Evolutionary conservation across 2,797 vertebrate species (phyloP).

Genomic region (Crocidura indochinensis): DNA sequence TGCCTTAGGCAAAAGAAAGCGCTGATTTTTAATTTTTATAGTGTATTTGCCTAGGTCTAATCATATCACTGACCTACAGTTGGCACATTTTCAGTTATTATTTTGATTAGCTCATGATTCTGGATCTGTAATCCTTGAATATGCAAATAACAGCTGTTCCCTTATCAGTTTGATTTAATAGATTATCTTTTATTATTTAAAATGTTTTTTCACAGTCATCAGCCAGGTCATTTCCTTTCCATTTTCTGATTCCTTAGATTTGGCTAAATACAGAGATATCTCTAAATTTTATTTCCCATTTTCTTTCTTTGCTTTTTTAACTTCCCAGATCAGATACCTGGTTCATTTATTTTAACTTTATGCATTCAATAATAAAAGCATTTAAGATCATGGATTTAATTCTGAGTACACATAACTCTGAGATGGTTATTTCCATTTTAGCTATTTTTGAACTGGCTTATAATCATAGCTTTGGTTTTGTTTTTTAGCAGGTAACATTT

Average conservation of each 20-base stretch:
- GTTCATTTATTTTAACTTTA: conserved; percentile 66
- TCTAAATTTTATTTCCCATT: conserved; percentile 58
- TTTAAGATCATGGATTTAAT: conserved; percentile 34
- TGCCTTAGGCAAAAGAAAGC: conserved; percentile 23
- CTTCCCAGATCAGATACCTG: not conserved
- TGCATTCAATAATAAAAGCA: conserved; percentile 53
- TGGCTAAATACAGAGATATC: conserved; percentile 15
- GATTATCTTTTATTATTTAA: conserved; percentile 43
- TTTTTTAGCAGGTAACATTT: conserved; percentile 29
- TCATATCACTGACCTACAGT: not conserved
- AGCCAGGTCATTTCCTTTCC: conserved; percentile 22
- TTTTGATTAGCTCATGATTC: conserved; percentile 46
- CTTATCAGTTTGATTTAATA: conserved; percentile 32
- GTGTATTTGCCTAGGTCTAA: not conserved
- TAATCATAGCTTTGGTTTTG: conserved; percentile 49
- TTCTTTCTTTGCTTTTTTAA: conserved; percentile 42
- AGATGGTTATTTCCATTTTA: conserved; percentile 35
- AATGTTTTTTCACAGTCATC: not conserved
- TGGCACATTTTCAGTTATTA: conserved; percentile 32
- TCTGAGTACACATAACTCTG: not conserved
- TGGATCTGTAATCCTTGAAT: conserved; percentile 33
- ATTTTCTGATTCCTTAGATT: conserved; percentile 62
- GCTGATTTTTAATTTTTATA: conserved; percentile 51
- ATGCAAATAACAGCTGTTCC: conserved; percentile 37
- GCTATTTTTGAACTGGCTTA: conserved; percentile 21